Conservation (phyloP, 2,888 invertebrate genomes). For the Brachylomia viminalis region DNA sequence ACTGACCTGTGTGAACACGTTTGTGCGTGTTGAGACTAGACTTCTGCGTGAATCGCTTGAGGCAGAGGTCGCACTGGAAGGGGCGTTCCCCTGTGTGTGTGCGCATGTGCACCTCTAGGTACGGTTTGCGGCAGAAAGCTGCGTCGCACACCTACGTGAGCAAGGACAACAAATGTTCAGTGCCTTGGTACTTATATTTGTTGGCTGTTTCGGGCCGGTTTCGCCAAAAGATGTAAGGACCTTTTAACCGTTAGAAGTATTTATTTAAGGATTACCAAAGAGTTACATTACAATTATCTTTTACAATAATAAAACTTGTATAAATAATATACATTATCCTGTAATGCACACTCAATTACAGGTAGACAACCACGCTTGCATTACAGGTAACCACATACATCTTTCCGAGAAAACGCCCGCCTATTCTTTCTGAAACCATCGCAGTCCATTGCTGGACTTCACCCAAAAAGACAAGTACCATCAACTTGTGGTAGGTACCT, state of each 20-base stretch:
- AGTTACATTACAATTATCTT: no score
- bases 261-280: no score
- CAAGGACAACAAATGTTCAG: conserved; percentile 40
- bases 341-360: no score
- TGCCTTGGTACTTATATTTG: neutral
- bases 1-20: conserved; percentile 93
- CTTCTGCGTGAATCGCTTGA: conserved; percentile 95
- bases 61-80: conserved; percentile 93
- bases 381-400: neutral
- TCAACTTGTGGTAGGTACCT: neutral
- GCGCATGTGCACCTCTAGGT: conserved; percentile 95
- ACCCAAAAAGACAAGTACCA: neutral
- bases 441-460: neutral
- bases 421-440: neutral
- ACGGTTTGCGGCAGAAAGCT: conserved; percentile 95
- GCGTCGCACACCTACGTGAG: conserved; percentile 92
- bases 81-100: conserved; percentile 95
- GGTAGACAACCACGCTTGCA: no score
- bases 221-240: conserved; percentile 1
- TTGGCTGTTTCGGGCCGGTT: neutral
- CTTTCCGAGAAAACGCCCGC: neutral
- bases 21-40: conserved; percentile 95
- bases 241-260: neutral
- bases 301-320: no score
- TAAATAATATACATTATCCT: no score